These are phyloP conservation scores for Dipodomys spectabilis DNA, from an alignment of 2,113 vertebrate genomes.

Conservation along the genomic window DNA sequence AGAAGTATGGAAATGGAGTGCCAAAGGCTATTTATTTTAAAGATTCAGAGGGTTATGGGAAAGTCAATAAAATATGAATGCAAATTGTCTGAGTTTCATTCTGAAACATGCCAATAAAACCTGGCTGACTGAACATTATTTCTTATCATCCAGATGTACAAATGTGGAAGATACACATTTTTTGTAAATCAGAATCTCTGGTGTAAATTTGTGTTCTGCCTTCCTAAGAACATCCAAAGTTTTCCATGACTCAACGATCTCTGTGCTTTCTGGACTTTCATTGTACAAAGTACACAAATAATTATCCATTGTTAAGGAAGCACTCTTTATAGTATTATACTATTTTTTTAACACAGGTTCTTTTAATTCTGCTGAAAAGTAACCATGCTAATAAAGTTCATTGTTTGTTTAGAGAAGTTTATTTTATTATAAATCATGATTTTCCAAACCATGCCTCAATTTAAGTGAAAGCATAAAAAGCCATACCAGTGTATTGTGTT, in stretches of 20 bases:
- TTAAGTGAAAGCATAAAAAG: not conserved
- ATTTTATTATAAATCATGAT: not conserved
- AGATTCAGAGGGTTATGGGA: constrained; percentile 11
- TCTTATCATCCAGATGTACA: constrained; percentile 45
- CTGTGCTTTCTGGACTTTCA: no score
- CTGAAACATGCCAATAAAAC: constrained; percentile 60
- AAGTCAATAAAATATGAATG: constrained; percentile 59
- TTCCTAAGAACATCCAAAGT: not conserved
- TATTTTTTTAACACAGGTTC: not conserved
- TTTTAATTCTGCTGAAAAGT: not conserved
- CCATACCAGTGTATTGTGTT: not conserved
- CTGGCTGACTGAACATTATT: constrained; percentile 49
- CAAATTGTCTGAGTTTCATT: constrained; percentile 39
- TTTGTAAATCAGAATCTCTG: not conserved
- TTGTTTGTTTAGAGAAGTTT: constrained; percentile 1
- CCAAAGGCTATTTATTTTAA: constrained; percentile 59
- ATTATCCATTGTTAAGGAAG: not conserved
- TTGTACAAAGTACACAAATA: not conserved
- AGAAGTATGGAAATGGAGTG: not conserved
- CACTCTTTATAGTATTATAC: not conserved
- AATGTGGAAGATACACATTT: constrained; percentile 39
- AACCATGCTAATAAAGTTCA: not conserved
- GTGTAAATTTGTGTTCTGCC: not conserved
- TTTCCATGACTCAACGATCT: not conserved
- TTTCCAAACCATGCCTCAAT: not conserved